Evolutionary conservation across 2,113 vertebrate species (phyloP).

Genomic region (Isichthys henryi): DNA sequence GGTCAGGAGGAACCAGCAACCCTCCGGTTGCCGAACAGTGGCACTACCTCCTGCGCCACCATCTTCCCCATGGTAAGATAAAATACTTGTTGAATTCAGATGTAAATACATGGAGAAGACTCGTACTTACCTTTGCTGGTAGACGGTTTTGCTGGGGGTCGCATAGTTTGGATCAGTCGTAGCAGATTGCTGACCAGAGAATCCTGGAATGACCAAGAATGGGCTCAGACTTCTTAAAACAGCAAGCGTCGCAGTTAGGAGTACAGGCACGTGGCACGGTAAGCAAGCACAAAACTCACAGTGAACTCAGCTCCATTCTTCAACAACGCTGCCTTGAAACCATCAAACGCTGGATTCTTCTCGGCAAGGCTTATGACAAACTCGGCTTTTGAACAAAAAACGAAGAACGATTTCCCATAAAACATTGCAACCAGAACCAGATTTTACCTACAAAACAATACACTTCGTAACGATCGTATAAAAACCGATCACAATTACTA

Average conservation of each 20-base stretch:
- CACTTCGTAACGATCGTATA: not conserved
- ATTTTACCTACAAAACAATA: not conserved
- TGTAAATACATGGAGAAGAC: not conserved
- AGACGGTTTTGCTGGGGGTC: conserved; percentile 73
- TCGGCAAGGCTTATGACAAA: conserved; percentile 92
- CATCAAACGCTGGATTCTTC: conserved; percentile 76
- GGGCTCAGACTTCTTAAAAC: not conserved
- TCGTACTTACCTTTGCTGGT: conserved; percentile 65
- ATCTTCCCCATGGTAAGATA: not conserved
- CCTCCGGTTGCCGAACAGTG: no score
- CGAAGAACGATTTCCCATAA: not conserved
- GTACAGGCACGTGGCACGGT: not conserved
- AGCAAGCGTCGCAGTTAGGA: not conserved
- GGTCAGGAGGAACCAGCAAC: no score
- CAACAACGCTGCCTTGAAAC: conserved; percentile 72
- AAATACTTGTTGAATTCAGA: not conserved
- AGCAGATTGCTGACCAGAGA: conserved; percentile 87
- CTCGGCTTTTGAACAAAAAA: conserved; percentile 63
- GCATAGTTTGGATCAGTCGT: conserved; percentile 93
- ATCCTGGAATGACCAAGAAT: conserved; percentile 59
- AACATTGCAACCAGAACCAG: not conserved
- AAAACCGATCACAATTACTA: not conserved
- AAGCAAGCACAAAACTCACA: conserved; percentile 53
- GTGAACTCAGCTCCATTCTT: conserved; percentile 96
- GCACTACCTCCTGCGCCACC: no score